Evolutionary conservation across 2,113 vertebrate species (phyloP).

Genomic region (Pachycephala philippinensis): DNA sequence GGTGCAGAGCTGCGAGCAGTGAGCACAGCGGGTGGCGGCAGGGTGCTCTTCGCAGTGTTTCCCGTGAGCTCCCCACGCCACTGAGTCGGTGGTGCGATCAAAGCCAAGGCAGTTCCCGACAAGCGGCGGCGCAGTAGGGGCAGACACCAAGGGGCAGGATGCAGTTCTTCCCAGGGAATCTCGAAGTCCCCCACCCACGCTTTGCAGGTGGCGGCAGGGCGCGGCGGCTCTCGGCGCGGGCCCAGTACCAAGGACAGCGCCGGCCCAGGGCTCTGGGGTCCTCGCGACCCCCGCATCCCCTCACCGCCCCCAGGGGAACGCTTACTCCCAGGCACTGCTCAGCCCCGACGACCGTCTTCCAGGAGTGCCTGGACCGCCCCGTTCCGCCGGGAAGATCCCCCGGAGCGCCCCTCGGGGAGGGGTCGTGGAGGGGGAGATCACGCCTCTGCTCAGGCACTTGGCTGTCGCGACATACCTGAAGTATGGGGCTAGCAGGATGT

Average conservation of each 20-base stretch:
- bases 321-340: rapidly evolving
- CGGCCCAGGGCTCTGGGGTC: background rate
- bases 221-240: background rate
- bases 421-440: background rate
- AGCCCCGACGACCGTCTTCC: background rate
- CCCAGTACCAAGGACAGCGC: conserved; percentile 87
- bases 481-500: background rate
- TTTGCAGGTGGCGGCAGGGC: background rate
- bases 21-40: rapidly evolving
- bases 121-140: background rate
- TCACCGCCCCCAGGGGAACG: rapidly evolving
- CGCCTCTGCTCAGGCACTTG: background rate
- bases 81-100: background rate
- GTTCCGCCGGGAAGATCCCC: too few species aligned
- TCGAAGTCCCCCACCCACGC: rapidly evolving
- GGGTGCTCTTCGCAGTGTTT: rapidly evolving
- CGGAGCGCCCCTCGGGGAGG: rapidly evolving
- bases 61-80: background rate
- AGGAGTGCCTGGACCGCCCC: background rate
- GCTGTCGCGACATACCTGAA: background rate
- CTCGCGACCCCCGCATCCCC: too few species aligned
- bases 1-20: rapidly evolving
- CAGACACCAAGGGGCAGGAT: background rate
- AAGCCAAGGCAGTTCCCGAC: background rate
- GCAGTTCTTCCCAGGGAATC: background rate